Base-by-base conservation (phyloP, 23 tunicate species). In the Styela plicata region DNA sequence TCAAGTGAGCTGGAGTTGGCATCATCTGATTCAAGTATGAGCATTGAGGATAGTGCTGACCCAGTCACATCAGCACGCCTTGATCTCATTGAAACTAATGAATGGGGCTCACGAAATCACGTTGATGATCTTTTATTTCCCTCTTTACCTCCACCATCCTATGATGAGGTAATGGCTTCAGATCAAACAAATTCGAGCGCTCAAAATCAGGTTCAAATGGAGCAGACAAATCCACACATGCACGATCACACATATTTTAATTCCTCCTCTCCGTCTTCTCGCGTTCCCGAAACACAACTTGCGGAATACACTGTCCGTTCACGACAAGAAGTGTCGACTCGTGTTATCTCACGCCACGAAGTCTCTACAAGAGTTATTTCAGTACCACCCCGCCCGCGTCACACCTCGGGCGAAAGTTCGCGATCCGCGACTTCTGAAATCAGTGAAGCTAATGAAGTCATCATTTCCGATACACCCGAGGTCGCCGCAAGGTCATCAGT, bases 231-330 rank as follows among this genome's bases (percentile, higher is more conserved):
- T 24, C n/a, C 1, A 23, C 81, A 76, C 31, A 25, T 76, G 65
- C 64, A 76, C 31, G 81, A 76, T 76, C 81, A 76, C 66, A 76
- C 36, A 0, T 76, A 76, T 76, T 76, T 32, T 2, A 53, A 76
- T 44, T n/a, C 66, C 17, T 44, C 81, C 7, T 5, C 66, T n/a
- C 32, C 81, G 5, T 24, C 81, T 44, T 10, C 64, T 13, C 63
- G 7, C 13, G 66, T n/a, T 21, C 21, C 24, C n/a, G 33, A 16
- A 2, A 44, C 31, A 13, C 81, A n/a, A 76, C 36, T 18, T 22
- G 33, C 66, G 44, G 53, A 65, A 0, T 76, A 76, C 31, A 65
- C 64, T 22, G 44, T 76, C 17, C 81, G 81, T 36, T 36, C 81
- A 2, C 64, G 81, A 22, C 81, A 44, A 18, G 81, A 76, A 53